Percentiles rank a stretch among this genome's conserved stretches.
phyloP scores from a whole-genome alignment of 2,113 vertebrate species.

The Connochaetes taurinus region DNA sequence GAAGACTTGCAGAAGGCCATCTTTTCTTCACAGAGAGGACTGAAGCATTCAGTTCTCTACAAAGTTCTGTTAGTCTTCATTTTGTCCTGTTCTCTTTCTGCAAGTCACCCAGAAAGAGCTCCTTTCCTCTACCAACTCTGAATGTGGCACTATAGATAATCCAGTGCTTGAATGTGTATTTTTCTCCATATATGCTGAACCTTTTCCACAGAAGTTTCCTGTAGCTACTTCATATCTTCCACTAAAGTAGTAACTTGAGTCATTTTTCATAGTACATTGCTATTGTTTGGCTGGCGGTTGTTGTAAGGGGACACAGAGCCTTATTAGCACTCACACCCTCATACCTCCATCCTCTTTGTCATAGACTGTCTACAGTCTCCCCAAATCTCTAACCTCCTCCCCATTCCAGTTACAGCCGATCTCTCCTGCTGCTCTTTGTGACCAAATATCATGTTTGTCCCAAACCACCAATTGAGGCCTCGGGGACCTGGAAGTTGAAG shows the following conservation, averaged over 20 bases:
- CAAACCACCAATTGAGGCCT: not conserved
- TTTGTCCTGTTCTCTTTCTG: conserved; percentile 37
- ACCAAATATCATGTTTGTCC: not conserved
- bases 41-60: conserved; percentile 27
- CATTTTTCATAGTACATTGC: not conserved
- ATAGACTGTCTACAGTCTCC: not conserved
- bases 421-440: not conserved
- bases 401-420: not conserved
- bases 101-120: conserved; percentile 41
- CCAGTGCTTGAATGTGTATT: not conserved
- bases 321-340: not conserved
- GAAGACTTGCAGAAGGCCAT: conserved; percentile 33
- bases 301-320: not conserved
- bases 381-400: not conserved
- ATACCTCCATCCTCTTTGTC: not conserved
- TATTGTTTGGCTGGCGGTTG: not conserved
- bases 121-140: conserved; percentile 14
- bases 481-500: not conserved
- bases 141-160: not conserved
- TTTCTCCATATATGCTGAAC: not conserved
- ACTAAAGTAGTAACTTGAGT: not conserved
- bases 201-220: not conserved
- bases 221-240: not conserved
- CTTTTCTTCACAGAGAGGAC: conserved; percentile 48
- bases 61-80: conserved; percentile 53